Conservation (phyloP, 2,797 vertebrate genomes). For the Crypturellus tataupa region DNA sequence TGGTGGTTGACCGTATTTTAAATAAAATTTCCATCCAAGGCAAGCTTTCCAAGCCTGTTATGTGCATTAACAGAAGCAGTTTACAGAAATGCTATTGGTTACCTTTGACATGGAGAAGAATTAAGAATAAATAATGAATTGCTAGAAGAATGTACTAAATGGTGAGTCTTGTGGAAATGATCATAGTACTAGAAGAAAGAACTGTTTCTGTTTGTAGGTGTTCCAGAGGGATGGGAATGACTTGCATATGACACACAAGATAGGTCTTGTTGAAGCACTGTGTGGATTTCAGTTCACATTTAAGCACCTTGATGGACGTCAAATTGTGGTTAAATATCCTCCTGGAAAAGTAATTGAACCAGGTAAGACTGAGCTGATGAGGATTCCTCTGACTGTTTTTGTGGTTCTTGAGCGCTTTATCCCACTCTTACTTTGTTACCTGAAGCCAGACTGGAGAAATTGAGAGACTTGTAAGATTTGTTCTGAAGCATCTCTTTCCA, state of each 20-base stretch:
- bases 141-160: neutral
- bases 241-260: slow-evolving; percentile 95
- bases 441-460: neutral
- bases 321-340: slow-evolving; percentile 96
- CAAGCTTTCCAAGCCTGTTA: neutral
- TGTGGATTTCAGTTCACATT: slow-evolving; percentile 98
- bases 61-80: neutral
- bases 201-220: slow-evolving; percentile 79
- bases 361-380: slow-evolving; percentile 80
- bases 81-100: neutral
- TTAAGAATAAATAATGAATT: neutral
- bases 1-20: neutral
- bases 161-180: neutral
- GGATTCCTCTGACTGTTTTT: neutral
- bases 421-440: neutral
- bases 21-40: neutral
- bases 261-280: slow-evolving; percentile 95
- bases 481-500: neutral
- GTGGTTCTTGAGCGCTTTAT: neutral
- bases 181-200: neutral
- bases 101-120: neutral
- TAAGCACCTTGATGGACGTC: slow-evolving; percentile 95
- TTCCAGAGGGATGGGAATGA: slow-evolving; percentile 94
- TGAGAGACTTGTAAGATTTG: neutral
- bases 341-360: slow-evolving; percentile 98